A percentile compares a stretch with the other conserved stretches of the same genome.
Evolutionary conservation across 2,888 invertebrate genomes (phyloP).

Genomic region (Tetragonula carbonaria): DNA sequence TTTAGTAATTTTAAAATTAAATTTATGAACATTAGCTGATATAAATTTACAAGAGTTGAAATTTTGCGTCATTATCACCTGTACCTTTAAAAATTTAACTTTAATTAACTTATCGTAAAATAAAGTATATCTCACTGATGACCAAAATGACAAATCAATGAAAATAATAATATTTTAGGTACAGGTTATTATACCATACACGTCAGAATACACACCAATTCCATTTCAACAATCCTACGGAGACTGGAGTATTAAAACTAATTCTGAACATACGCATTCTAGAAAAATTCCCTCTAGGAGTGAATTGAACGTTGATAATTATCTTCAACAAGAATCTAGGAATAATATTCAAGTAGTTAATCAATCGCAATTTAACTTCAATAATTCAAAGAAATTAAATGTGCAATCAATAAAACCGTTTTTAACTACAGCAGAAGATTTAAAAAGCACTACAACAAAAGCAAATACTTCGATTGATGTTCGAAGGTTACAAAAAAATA

Average conservation of each 20-base stretch:
- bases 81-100: no score
- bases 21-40: no score
- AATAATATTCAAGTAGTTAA: conserved; percentile 38
- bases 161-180: conserved; percentile 82
- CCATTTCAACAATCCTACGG: conserved; percentile 83
- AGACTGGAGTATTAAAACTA: conserved; percentile 75
- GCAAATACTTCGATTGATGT: conserved; percentile 88
- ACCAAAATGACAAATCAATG: conserved; percentile 1
- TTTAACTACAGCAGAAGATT: conserved; percentile 70
- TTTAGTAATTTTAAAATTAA: no score
- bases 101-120: no score
- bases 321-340: conserved; percentile 77
- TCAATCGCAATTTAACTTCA: conserved; percentile 61
- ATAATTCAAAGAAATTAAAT: conserved; percentile 70
- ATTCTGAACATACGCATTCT: conserved; percentile 68
- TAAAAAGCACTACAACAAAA: conserved; percentile 64
- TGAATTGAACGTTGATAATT: conserved; percentile 77
- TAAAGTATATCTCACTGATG: not conserved
- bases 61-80: no score
- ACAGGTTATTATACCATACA: conserved; percentile 93
- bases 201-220: conserved; percentile 86
- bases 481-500: conserved; percentile 91
- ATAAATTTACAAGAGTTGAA: no score
- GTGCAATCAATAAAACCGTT: conserved; percentile 62
- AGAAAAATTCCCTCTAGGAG: conserved; percentile 64